phyloP scores from a whole-genome alignment of 2,888 invertebrate species.

The Flexamia atlantica region DNA sequence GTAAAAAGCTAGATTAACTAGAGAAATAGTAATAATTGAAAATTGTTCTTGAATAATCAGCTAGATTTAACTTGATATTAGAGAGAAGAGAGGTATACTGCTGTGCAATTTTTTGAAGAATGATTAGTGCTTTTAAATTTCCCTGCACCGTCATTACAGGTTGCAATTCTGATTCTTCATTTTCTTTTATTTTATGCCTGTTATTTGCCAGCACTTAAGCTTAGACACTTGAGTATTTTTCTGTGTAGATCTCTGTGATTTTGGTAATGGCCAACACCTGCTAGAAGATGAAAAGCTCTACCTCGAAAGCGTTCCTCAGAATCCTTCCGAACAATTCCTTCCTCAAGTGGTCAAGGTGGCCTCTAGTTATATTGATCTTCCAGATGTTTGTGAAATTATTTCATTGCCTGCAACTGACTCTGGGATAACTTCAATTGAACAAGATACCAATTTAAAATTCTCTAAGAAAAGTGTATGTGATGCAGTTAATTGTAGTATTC shows the following conservation, averaged over 20 bases:
- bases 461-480: conserved; percentile 8
- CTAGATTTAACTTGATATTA: too few species aligned
- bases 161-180: background rate
- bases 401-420: background rate
- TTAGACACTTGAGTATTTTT: conserved; percentile 53
- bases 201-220: background rate
- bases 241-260: conserved; percentile 52
- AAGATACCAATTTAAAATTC: background rate
- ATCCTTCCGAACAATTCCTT: conserved; percentile 24
- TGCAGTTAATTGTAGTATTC: background rate
- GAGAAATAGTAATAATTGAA: too few species aligned
- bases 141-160: conserved; percentile 13
- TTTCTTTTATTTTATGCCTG: conserved; percentile 11
- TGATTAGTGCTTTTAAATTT: too few species aligned
- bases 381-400: background rate
- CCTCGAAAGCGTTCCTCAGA: background rate
- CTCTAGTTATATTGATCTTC: background rate
- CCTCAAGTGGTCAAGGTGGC: conserved; percentile 28
- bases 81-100: too few species aligned
- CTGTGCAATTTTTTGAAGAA: too few species aligned
- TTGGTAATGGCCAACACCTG: conserved; percentile 4
- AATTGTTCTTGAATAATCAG: too few species aligned
- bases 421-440: background rate
- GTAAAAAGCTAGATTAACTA: too few species aligned
- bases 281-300: background rate